Conservation (phyloP, 1,140 invertebrate genomes). For the Littorina saxatilis region DNA sequence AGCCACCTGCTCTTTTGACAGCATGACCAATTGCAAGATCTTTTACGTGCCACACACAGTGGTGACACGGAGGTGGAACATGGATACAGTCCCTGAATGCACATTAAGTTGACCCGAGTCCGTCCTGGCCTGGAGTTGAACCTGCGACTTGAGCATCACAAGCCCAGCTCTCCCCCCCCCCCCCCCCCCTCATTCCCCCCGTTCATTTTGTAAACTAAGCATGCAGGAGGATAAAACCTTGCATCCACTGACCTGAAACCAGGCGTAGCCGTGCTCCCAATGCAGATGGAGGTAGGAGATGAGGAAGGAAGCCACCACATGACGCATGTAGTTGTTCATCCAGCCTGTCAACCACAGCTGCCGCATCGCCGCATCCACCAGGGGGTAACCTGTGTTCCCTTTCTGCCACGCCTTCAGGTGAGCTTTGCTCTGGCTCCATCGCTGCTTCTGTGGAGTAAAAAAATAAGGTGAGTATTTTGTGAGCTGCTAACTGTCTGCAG, state of each 20-base stretch:
- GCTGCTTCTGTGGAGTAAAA: not conserved
- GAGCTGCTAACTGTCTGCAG: not conserved
- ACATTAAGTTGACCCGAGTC: no score
- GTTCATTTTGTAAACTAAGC: no score
- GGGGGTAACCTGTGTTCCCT: conserved; percentile 4
- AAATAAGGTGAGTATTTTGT: not conserved
- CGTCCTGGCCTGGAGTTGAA: no score
- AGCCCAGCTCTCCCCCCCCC: no score
- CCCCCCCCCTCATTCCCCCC: no score
- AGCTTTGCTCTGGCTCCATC: conserved; percentile 4
- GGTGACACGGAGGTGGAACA: no score
- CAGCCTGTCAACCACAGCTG: conserved; percentile 21
- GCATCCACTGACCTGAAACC: conserved; percentile 20
- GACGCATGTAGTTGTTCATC: conserved; percentile 27
- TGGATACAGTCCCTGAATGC: no score
- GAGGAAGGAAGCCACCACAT: conserved; percentile 19
- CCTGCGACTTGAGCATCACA: no score
- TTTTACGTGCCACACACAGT: no score
- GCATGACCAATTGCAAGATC: no score
- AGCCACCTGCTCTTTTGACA: no score
- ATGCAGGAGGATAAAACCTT: no score
- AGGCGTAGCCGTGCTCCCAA: conserved; percentile 11
- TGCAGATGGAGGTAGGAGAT: conserved; percentile 26
- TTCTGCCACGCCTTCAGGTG: conserved; percentile 18
- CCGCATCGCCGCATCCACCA: conserved; percentile 14